Evolutionary conservation across 2,113 vertebrate genomes (phyloP).

Genomic region (Jacana jacana): DNA sequence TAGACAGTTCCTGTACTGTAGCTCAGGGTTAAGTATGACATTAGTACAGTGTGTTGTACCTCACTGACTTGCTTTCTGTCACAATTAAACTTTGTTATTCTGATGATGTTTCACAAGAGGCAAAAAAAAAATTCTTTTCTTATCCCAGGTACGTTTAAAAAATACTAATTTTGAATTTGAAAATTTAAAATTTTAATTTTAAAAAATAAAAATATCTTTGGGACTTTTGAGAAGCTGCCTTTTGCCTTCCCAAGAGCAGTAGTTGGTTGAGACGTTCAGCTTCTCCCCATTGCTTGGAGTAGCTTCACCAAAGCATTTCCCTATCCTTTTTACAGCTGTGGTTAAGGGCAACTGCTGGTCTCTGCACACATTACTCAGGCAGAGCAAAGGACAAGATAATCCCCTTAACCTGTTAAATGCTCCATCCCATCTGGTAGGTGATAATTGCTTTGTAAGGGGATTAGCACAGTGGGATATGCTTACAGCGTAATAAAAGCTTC

Average conservation of each 20-base stretch:
- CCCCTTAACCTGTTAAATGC: slow-evolving; percentile 63
- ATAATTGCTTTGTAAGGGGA: slow-evolving; percentile 63
- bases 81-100: not conserved
- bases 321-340: not conserved
- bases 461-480: slow-evolving; percentile 40
- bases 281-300: not conserved
- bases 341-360: not conserved
- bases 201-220: not conserved
- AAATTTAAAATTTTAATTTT: too few relatives aligned
- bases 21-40: not conserved
- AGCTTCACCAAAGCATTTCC: not conserved
- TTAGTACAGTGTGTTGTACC: not conserved
- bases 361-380: not conserved
- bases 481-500: slow-evolving; percentile 37
- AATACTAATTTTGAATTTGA: too few relatives aligned
- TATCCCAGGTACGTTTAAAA: not conserved
- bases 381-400: slow-evolving; percentile 65
- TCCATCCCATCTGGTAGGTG: slow-evolving; percentile 64
- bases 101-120: not conserved
- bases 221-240: not conserved
- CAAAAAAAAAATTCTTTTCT: not conserved
- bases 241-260: not conserved
- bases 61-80: not conserved
- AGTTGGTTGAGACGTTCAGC: not conserved
- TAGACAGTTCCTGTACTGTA: not conserved